These are phyloP conservation scores for Drosophila recens DNA, from an alignment of 2,888 invertebrate genomes.

Conservation along the genomic window DNA sequence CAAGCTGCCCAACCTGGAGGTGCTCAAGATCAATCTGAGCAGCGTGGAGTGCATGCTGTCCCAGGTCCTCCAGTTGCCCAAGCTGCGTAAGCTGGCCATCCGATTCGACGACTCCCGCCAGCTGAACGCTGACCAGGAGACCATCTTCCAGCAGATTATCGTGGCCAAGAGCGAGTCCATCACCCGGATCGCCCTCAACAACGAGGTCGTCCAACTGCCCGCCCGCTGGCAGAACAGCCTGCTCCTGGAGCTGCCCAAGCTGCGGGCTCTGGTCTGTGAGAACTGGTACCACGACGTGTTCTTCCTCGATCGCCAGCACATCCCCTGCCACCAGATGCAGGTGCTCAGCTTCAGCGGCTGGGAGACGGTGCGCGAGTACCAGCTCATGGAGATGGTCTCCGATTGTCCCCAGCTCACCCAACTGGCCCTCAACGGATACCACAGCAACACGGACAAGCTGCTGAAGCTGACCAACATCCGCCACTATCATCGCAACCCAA, in stretches of 20 bases:
- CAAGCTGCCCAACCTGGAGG: slow-evolving; percentile 68
- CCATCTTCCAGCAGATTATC: slow-evolving; percentile 70
- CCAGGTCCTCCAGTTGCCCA: slow-evolving; percentile 63
- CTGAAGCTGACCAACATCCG: slow-evolving; percentile 56
- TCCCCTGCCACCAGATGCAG: slow-evolving; percentile 69
- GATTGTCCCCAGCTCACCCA: slow-evolving; percentile 56
- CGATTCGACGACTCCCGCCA: slow-evolving; percentile 69
- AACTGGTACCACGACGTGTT: slow-evolving; percentile 70
- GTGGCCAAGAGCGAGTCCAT: slow-evolving; percentile 70
- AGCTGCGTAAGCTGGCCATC: slow-evolving; percentile 57
- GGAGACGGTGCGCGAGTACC: slow-evolving; percentile 61
- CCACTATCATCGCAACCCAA: slow-evolving; percentile 37
- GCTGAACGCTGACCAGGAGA: slow-evolving; percentile 64
- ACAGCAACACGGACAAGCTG: slow-evolving; percentile 59
- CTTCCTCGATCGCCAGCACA: slow-evolving; percentile 62
- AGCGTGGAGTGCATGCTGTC: slow-evolving; percentile 60
- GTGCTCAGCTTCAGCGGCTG: slow-evolving; percentile 71
- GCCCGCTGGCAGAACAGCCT: slow-evolving; percentile 62
- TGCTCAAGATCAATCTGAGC: slow-evolving; percentile 70
- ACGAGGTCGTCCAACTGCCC: slow-evolving; percentile 67
- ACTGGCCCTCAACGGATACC: slow-evolving; percentile 57
- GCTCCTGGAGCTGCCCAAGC: slow-evolving; percentile 61
- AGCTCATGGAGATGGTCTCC: slow-evolving; percentile 60
- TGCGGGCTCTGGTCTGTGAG: slow-evolving; percentile 59
- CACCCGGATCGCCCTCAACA: slow-evolving; percentile 67